Evolutionary conservation across 23 tunicate species (phyloP).

Genomic region (Styela clava): DNA sequence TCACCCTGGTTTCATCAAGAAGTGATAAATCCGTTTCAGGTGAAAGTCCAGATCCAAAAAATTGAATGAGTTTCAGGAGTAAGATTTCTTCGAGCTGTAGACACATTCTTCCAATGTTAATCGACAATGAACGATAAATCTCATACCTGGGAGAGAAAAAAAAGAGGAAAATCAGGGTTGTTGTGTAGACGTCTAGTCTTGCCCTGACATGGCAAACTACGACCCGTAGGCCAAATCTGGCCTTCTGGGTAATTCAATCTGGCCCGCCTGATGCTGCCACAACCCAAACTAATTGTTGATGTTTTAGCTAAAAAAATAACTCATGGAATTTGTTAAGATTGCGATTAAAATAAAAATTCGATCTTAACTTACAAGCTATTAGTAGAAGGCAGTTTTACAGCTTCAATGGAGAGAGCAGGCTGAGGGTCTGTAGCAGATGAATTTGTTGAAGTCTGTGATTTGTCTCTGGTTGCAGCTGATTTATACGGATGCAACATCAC

Average conservation of each 20-base stretch:
- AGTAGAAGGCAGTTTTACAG: conserved; percentile 27
- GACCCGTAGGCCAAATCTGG: no score
- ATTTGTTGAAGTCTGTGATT: not conserved
- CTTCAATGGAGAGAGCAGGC: conserved; percentile 25
- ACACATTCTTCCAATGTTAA: conserved; percentile 45
- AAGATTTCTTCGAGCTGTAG: conserved; percentile 66
- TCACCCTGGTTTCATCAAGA: conserved; percentile 71
- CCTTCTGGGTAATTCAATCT: no score
- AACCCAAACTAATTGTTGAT: no score
- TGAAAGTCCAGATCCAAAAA: conserved; percentile 44
- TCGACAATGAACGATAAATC: conserved; percentile 59
- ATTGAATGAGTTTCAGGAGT: conserved; percentile 65
- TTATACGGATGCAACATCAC: conserved; percentile 47
- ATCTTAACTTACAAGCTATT: conserved; percentile 11
- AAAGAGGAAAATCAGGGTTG: no score
- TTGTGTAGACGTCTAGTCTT: no score
- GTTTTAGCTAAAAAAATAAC: not conserved
- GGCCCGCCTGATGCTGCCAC: no score
- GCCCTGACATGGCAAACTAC: no score
- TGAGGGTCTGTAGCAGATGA: conserved; percentile 37
- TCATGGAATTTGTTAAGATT: no score
- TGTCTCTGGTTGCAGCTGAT: not conserved
- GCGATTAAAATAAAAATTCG: not conserved
- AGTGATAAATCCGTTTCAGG: conserved; percentile 41
- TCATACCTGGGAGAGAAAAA: conserved; percentile 45